Evolutionary conservation across 2,113 vertebrate species (phyloP), one percentile per base, ranked within the genome.

Genomic region (Cephalopholis sonnerati): DNA sequence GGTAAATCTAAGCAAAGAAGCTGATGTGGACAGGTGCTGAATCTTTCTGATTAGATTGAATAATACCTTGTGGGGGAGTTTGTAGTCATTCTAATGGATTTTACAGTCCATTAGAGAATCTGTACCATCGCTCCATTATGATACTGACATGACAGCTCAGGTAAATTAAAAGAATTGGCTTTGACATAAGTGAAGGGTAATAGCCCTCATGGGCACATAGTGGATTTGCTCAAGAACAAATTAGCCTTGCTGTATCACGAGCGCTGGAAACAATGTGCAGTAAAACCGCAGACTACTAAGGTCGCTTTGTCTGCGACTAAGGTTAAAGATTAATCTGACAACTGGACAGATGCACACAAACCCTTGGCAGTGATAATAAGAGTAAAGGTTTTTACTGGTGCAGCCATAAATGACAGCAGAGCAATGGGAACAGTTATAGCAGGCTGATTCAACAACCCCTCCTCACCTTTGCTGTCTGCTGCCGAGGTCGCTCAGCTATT

Each of bases 81-180:
- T 82, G 55, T 18, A 59, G 79, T 72, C 58, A 24, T 88, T 87
- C 50, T 46, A 81, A 84, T 81, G 48, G 32, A 69, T 87, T 87
- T 87, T 89, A 87, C 72, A 73, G 82, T 77, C 80, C 64, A 79
- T 87, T 82, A 82, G 73, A 86, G 81, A 81, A 61, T 75, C 32
- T 66, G 58, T 54, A 77, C 64, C 63, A 27, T 55, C 7, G 7
- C 51, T 81, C 36, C 48, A 64, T 66, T 79, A 79, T 78, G 68
- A 87, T 51, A 61, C 73, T 7, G 66, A 76, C 69, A 82, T 83
- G 83, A 87, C 78, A 86, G 77, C 84, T 74, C 66, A 71, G 68
- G 48, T 87, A 81, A 83, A 83, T 77, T 74, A 82, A 89, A 77
- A 72, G 9, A 62, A 85, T 75, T 70, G 73, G 61, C 36, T 80